Base-by-base conservation (phyloP, 2,113 vertebrate species). In the Numenius arquata region DNA sequence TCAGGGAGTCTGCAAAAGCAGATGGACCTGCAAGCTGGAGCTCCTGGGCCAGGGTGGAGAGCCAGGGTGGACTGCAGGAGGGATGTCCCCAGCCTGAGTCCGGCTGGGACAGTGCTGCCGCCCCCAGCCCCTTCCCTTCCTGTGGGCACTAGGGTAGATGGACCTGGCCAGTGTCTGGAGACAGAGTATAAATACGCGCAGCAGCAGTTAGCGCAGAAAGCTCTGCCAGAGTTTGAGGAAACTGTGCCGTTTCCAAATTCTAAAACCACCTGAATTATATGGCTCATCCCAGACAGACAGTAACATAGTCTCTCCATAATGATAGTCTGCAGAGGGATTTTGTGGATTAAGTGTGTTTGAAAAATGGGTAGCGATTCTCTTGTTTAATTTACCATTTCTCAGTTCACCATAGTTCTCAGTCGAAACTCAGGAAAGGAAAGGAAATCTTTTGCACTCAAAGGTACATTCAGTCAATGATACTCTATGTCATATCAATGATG, bases 21-120 rank as follows among this genome's bases (percentile, higher is more conserved):
- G 52, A n/a, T 3, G 8, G 58, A 30, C 25, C n/a, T 34, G 15
- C 21, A 5, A 4, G 15, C 20, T 12, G 79, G 30, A 78, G 30
- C 30, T 32, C 68, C 71, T 68, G 50, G 79, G 87, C 88, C 72
- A 52, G 22, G 10, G 12, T 2, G 45, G 34, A 12, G 8, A 74
- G 62, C 50, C 68, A 78, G 80, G 29, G 30, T 36, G 85, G 38
- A 11, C 36, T 59, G 74, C 20, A 29, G 70, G 68, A 23, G 21
- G 53, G 61, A 55, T 53, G 41, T 59, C 29, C 78, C 32, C 52
- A 4, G 23, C 11, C 21, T 14, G 11, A 25, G 25, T 47, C 40
- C 0, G 1, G 41, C 15, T 22, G 36, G 5, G 43, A 32, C 3
- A 1, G 7, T n/a, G 17, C 43, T 32, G 50, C 38, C 7, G 2